Conservation (phyloP, 2,888 invertebrate genomes). For the Rhagium mordax region DNA sequence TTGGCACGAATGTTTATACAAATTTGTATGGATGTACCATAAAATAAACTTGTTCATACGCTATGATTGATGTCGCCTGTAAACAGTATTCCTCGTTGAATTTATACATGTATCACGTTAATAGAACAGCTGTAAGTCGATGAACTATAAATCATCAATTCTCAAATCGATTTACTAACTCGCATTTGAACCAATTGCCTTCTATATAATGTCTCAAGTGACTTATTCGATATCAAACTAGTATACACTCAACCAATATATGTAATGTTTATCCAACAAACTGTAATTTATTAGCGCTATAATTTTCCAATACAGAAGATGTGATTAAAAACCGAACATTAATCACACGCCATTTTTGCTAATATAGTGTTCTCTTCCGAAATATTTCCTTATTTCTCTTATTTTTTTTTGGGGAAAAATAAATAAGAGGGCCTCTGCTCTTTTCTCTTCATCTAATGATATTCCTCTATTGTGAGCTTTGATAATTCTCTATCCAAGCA, state of each 20-base stretch:
- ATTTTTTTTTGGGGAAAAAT: too few relatives aligned
- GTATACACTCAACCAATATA: not conserved
- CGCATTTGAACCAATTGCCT: slow-evolving; percentile 7
- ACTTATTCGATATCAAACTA: not conserved
- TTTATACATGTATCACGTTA: not conserved
- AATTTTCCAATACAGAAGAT: not conserved
- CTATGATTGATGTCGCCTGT: not conserved
- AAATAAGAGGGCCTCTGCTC: too few relatives aligned
- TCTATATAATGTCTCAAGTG: not conserved
- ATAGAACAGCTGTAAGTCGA: slow-evolving; percentile 13
- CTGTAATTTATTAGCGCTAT: not conserved
- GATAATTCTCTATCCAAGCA: too few relatives aligned
- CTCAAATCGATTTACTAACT: slow-evolving; percentile 11
- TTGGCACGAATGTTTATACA: too few relatives aligned
- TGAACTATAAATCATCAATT: slow-evolving; percentile 20
- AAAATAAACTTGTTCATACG: not conserved
- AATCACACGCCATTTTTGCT: not conserved
- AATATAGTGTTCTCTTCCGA: too few relatives aligned
- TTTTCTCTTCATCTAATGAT: too few relatives aligned
- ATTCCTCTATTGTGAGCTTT: too few relatives aligned
- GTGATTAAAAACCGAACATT: not conserved
- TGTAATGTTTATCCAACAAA: not conserved
- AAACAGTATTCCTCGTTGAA: not conserved
- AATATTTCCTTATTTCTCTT: too few relatives aligned
- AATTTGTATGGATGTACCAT: too few relatives aligned